Evolutionary conservation across 2,113 vertebrate species (phyloP), one percentile per base, ranked within the genome.

Genomic region (Garra rufa): DNA sequence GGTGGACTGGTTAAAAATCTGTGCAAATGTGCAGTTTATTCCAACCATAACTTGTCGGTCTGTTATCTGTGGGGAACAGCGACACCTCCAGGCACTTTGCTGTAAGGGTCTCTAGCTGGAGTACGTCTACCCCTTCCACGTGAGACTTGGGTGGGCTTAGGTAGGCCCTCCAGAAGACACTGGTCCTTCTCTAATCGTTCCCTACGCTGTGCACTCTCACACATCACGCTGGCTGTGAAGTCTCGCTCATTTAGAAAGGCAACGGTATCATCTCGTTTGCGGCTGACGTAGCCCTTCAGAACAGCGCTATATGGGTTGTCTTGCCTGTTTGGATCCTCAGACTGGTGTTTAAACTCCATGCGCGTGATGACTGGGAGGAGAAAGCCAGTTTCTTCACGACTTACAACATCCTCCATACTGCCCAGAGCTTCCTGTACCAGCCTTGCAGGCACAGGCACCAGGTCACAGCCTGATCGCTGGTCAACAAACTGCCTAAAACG

Each of bases 321-420:
- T 1, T 92, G 89, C 7, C 81, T 77, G 7, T 91, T 86, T 0
- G 91, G 93, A 43, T 93, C 87, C 21, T 92, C 90, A 0, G 77
- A 85, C 83, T 94, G 92, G 81, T 93, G 87, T 90, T 93, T 94
- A 82, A 94, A 94, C 82, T 94, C 93, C 91, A 94, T 94, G 69
- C 91, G 91, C 0, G 94, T 94, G 79, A 94, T 94, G 3, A 94
- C 90, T 0, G 93, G 94, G 67, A 94, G 85, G 6, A 94, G 89
- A 87, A 95, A 94, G 28, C 86, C 83, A 14, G 84, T 90, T 24
- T 82, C 89, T 13, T 82, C 88, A 14, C 61, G 74, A 14, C 78
- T 73, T 11, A 88, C 50, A 11, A 55, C 85, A 0, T 80, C 89
- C 4, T 86, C 83, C 0, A 87, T 82, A 24, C 63, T 83, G 7